Percentiles rank a stretch among this genome's conserved stretches.
Conservation (phyloP, 2,113 vertebrate genomes). For the Illadopsis cleaveri region DNA sequence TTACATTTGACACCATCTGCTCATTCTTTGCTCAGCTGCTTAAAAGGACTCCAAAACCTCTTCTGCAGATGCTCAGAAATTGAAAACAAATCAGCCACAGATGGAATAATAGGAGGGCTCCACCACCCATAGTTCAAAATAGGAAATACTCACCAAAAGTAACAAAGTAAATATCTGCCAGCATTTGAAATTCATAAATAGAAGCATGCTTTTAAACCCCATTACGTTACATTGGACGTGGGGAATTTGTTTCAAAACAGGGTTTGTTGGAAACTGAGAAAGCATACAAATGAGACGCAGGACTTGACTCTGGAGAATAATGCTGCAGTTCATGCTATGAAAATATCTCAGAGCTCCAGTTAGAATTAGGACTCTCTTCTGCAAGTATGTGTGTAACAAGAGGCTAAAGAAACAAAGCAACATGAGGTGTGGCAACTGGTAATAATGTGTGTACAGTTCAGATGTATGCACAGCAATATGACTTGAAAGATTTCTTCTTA, state of each 20-base stretch:
- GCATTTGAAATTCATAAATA: slow-evolving; percentile 28
- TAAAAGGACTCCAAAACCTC: slow-evolving; percentile 31
- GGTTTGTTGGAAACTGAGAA: background rate
- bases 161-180: slow-evolving; percentile 46
- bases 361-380: background rate
- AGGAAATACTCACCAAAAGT: slow-evolving; percentile 19
- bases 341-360: background rate
- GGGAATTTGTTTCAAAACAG: slow-evolving; percentile 30
- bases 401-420: background rate
- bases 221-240: background rate
- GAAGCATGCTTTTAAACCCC: slow-evolving; percentile 14
- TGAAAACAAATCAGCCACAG: slow-evolving; percentile 58
- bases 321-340: background rate
- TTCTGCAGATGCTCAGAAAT: slow-evolving; percentile 62
- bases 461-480: background rate
- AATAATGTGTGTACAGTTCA: background rate
- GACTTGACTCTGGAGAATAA: background rate
- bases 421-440: background rate
- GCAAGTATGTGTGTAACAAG: background rate
- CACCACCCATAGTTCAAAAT: background rate
- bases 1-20: slow-evolving; percentile 53
- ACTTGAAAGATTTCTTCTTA: background rate
- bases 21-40: slow-evolving; percentile 59
- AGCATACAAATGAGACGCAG: background rate
- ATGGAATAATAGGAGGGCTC: slow-evolving; percentile 49